phyloP scores from a whole-genome alignment of 2,888 invertebrate genomes.

The Drosophila subquinaria region DNA sequence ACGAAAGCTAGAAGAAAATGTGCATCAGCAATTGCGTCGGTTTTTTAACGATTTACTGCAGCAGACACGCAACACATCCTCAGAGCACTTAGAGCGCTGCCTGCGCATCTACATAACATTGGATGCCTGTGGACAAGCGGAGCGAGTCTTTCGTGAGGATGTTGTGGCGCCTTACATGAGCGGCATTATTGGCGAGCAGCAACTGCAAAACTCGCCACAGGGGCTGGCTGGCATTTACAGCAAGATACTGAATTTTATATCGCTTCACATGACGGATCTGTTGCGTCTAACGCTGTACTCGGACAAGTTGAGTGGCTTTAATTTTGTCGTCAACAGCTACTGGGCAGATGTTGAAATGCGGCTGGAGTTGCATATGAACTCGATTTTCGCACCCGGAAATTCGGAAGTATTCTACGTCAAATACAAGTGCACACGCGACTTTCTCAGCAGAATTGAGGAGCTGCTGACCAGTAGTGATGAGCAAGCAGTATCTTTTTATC shows the following conservation, averaged over 20 bases:
- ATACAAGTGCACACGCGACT: constrained; percentile 92
- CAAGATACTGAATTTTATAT: constrained; percentile 90
- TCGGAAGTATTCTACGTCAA: constrained; percentile 94
- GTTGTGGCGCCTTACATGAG: constrained; percentile 85
- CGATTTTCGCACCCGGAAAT: constrained; percentile 96
- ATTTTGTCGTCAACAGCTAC: constrained; percentile 93
- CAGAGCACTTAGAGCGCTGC: constrained; percentile 86
- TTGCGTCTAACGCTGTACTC: constrained; percentile 86
- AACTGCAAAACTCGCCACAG: constrained; percentile 83
- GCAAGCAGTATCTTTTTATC: constrained; percentile 85
- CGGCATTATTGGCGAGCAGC: constrained; percentile 88
- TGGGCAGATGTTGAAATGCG: constrained; percentile 95
- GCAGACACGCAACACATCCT: constrained; percentile 61
- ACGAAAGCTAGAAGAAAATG: constrained; percentile 68
- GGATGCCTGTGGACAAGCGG: constrained; percentile 87
- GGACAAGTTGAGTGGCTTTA: constrained; percentile 88
- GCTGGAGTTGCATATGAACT: constrained; percentile 91
- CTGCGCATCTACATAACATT: constrained; percentile 84
- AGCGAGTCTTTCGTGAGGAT: constrained; percentile 88
- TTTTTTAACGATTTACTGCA: constrained; percentile 84
- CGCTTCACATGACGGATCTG: constrained; percentile 88
- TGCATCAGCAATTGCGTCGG: constrained; percentile 79
- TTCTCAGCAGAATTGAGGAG: constrained; percentile 90
- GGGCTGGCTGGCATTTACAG: constrained; percentile 88
- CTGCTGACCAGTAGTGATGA: constrained; percentile 87